Evolutionary conservation across 2,888 invertebrate genomes (phyloP).

Genomic region (Ceramica pisi): DNA sequence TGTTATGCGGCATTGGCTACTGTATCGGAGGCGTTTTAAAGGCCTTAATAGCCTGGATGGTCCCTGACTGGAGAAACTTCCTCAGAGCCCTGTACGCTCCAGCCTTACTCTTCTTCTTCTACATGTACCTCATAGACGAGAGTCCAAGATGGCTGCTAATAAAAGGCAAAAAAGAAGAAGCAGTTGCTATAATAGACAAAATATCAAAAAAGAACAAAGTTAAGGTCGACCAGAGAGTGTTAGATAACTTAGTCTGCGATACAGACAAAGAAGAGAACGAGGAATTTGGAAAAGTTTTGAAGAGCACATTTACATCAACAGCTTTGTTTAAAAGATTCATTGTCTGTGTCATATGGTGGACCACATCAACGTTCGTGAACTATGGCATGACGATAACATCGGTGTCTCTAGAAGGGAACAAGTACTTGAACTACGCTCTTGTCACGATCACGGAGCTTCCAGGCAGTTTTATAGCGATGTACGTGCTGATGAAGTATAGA

Average conservation of each 20-base stretch:
- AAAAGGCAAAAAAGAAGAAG: constrained; percentile 92
- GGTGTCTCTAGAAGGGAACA: constrained; percentile 93
- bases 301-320: constrained; percentile 79
- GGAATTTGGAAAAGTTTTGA: constrained; percentile 71
- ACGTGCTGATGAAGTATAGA: constrained; percentile 89
- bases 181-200: constrained; percentile 91
- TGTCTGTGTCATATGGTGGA: constrained; percentile 85
- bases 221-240: constrained; percentile 71
- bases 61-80: constrained; percentile 93
- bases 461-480: constrained; percentile 89
- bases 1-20: constrained; percentile 76
- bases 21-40: constrained; percentile 72
- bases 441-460: constrained; percentile 91
- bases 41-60: constrained; percentile 78
- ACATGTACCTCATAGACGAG: constrained; percentile 93
- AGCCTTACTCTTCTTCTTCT: constrained; percentile 92
- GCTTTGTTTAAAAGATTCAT: constrained; percentile 79
- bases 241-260: constrained; percentile 71
- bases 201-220: constrained; percentile 89
- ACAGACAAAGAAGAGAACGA: constrained; percentile 69
- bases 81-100: constrained; percentile 93
- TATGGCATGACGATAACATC: constrained; percentile 95
- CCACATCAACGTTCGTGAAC: constrained; percentile 94
- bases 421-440: constrained; percentile 94
- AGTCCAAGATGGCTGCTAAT: constrained; percentile 95